phyloP scores from a whole-genome alignment of 2,888 invertebrate genomes.

The Tortricodes alternella region DNA sequence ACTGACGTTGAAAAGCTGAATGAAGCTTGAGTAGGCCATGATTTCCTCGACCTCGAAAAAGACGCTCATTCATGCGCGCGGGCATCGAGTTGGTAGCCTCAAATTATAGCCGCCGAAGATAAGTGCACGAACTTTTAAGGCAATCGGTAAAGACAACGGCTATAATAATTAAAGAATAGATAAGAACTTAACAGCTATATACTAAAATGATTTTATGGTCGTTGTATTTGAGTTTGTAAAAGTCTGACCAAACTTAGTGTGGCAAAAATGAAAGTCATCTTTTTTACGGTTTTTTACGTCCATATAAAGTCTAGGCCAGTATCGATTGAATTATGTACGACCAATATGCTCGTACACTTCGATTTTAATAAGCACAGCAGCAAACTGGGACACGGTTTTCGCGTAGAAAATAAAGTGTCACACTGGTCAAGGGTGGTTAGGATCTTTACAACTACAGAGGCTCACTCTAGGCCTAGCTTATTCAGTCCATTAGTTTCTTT shows the following conservation, averaged over 20 bases:
- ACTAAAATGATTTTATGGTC: conserved; percentile 17
- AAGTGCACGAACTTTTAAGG: conserved; percentile 26
- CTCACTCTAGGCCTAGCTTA: background rate
- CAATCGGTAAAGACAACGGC: conserved; percentile 4
- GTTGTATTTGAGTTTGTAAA: conserved; percentile 11
- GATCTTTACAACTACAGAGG: background rate
- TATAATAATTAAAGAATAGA: conserved; percentile 18
- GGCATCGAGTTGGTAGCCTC: conserved; percentile 27
- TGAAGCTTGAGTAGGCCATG: conserved; percentile 41
- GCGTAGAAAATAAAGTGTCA: background rate
- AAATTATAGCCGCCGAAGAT: conserved; percentile 23
- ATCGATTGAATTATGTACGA: conserved; percentile 15
- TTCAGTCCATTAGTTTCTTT: background rate
- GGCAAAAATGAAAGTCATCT: conserved; percentile 26
- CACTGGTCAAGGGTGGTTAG: background rate
- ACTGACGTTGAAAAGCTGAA: conserved; percentile 52
- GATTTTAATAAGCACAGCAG: conserved; percentile 12
- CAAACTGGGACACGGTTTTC: conserved; percentile 14
- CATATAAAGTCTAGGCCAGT: conserved; percentile 24
- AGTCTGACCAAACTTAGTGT: conserved; percentile 5
- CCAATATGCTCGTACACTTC: conserved; percentile 12
- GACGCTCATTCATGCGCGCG: conserved; percentile 41
- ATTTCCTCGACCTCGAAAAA: conserved; percentile 45
- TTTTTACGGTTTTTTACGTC: conserved; percentile 4
- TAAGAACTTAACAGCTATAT: conserved; percentile 18